A percentile compares a stretch with the other conserved stretches of the same genome.
Evolutionary conservation across 2,888 invertebrate genomes (phyloP).

Genomic region (Endomychus coccineus): DNA sequence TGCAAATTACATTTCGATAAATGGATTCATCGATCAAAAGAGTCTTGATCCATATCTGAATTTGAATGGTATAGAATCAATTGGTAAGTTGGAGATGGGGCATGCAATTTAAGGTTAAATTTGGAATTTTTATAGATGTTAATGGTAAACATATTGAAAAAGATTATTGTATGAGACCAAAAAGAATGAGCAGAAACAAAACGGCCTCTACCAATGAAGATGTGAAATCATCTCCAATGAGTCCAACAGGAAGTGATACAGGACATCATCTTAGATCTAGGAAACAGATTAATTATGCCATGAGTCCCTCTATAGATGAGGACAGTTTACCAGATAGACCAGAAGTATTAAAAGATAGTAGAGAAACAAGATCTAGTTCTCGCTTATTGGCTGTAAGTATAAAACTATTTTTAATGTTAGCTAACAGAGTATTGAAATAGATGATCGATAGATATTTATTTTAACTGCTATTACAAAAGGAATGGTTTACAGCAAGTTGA

Average conservation of each 20-base stretch:
- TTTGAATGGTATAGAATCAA: constrained; percentile 46
- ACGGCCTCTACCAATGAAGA: constrained; percentile 5
- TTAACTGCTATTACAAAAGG: too few species aligned
- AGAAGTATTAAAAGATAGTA: constrained; percentile 5
- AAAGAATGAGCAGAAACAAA: constrained; percentile 6
- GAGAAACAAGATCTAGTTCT: not conserved
- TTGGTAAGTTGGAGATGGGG: constrained; percentile 27
- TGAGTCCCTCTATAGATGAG: constrained; percentile 41
- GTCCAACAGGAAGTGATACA: constrained; percentile 34
- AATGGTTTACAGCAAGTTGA: too few species aligned
- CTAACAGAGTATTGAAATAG: too few species aligned
- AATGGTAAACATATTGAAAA: constrained; percentile 12
- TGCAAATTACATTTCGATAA: constrained; percentile 66
- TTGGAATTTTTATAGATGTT: constrained; percentile 5
- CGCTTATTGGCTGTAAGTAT: too few species aligned
- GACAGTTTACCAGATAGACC: constrained; percentile 30
- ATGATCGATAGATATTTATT: too few species aligned
- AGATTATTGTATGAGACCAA: constrained; percentile 9
- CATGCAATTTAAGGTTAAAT: not conserved
- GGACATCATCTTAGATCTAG: constrained; percentile 35
- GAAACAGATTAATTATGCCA: constrained; percentile 38
- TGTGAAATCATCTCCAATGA: constrained; percentile 25
- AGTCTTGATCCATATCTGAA: constrained; percentile 64
- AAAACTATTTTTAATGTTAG: too few species aligned
- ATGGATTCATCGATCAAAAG: constrained; percentile 59